These are phyloP conservation scores for Clavelina lepadiformis DNA, from an alignment of 23 tunicate species.

Conservation along the genomic window DNA sequence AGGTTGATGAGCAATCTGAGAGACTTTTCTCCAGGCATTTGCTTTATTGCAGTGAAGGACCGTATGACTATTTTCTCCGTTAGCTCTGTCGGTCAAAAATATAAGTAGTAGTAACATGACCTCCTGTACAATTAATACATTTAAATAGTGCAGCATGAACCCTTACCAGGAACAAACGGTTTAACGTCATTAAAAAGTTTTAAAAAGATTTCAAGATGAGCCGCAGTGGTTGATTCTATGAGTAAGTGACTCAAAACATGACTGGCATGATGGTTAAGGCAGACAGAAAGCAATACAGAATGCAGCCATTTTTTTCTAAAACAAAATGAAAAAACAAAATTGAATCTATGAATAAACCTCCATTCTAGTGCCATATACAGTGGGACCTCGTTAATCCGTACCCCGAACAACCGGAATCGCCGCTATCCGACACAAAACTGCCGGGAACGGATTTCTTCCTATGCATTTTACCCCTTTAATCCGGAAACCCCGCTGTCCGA, in stretches of 20 bases:
- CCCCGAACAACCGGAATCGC: no score
- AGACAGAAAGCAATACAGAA: constrained; percentile 15
- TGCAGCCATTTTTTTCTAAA: constrained; percentile 30
- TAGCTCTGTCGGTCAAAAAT: no score
- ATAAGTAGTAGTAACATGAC: no score
- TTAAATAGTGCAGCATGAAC: not conserved
- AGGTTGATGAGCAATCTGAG: constrained; percentile 1
- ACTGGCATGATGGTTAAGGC: constrained; percentile 21
- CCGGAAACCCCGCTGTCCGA: no score
- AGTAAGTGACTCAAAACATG: constrained; percentile 22
- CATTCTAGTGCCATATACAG: no score
- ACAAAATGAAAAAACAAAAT: not conserved
- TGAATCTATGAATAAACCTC: no score
- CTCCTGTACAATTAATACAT: no score
- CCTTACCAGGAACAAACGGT: constrained; percentile 33
- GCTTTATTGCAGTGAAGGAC: constrained; percentile 1
- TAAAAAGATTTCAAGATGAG: constrained; percentile 34
- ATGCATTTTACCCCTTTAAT: no score
- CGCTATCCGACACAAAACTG: no score
- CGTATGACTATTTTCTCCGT: not conserved
- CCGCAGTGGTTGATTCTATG: constrained; percentile 6
- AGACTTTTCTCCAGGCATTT: not conserved
- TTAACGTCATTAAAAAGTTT: constrained; percentile 31
- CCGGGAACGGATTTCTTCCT: no score
- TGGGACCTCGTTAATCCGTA: no score